Percentiles rank a stretch among this genome's conserved stretches.
Conservation (phyloP, 2,888 invertebrate genomes). For the Opisthograptis luteolata region DNA sequence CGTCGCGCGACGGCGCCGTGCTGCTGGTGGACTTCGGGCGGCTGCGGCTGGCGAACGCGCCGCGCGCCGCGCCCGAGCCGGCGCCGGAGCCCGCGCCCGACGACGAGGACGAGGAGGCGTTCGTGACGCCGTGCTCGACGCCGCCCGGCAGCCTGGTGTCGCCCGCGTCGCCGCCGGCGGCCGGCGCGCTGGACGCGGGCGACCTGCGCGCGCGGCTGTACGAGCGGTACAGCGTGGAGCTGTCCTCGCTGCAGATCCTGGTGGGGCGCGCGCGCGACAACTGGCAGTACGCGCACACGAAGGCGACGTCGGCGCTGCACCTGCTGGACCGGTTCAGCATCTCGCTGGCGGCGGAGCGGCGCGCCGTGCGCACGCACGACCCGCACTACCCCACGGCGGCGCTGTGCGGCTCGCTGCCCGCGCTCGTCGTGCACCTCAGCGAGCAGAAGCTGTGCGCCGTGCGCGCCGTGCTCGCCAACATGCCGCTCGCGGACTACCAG, state of each 20-base stretch:
- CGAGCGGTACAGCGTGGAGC: slow-evolving; percentile 87
- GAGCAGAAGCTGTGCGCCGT: slow-evolving; percentile 91
- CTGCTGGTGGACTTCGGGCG: slow-evolving; percentile 96
- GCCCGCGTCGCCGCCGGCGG: slow-evolving; percentile 67
- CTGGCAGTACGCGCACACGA: slow-evolving; percentile 94
- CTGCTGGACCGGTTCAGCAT: slow-evolving; percentile 92
- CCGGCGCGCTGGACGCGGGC: slow-evolving; percentile 55
- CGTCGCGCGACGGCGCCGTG: slow-evolving; percentile 89
- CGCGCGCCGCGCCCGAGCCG: slow-evolving; percentile 28
- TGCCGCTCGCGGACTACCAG: slow-evolving; percentile 24
- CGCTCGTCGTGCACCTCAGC: slow-evolving; percentile 94
- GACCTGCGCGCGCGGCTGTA: slow-evolving; percentile 38
- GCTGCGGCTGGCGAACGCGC: slow-evolving; percentile 84
- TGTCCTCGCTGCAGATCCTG: slow-evolving; percentile 93
- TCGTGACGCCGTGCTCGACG: slow-evolving; percentile 94
- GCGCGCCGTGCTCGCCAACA: slow-evolving; percentile 53
- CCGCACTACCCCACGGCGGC: slow-evolving; percentile 94
- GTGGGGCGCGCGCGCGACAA: slow-evolving; percentile 95
- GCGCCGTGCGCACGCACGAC: slow-evolving; percentile 92
- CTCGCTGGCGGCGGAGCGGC: slow-evolving; percentile 89
- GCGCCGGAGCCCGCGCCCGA: slow-evolving; percentile 25
- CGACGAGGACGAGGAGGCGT: slow-evolving; percentile 79
- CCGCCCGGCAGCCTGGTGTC: slow-evolving; percentile 92
- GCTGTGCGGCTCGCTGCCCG: slow-evolving; percentile 93
- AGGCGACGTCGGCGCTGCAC: slow-evolving; percentile 93